phyloP scores from a whole-genome alignment of 2,888 invertebrate species.

The Argyresthia goedartella region DNA sequence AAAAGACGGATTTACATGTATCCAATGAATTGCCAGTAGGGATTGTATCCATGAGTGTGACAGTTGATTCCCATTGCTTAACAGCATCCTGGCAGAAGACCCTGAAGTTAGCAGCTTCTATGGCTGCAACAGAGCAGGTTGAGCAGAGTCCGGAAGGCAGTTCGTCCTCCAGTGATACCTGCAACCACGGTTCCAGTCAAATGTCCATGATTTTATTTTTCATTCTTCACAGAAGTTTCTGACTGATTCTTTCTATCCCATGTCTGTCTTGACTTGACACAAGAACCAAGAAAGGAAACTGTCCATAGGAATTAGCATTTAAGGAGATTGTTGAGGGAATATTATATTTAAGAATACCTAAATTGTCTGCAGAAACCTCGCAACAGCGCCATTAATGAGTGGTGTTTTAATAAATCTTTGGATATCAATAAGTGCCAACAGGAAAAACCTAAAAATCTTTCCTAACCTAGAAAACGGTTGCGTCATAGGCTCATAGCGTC shows the following conservation, averaged over 20 bases:
- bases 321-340: not conserved
- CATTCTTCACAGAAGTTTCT: not conserved
- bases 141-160: conserved; percentile 47
- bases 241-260: not conserved
- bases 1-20: conserved; percentile 18
- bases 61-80: conserved; percentile 30
- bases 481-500: not conserved
- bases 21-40: conserved; percentile 12
- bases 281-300: no score
- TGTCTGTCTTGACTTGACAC: no score
- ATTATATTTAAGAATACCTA: not conserved
- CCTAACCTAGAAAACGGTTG: not conserved
- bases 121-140: conserved; percentile 32
- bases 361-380: not conserved
- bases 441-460: no score
- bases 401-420: no score
- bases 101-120: conserved; percentile 41
- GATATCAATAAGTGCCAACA: no score
- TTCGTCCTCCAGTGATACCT: conserved; percentile 41
- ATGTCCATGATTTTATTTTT: conserved; percentile 29
- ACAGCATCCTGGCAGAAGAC: conserved; percentile 30
- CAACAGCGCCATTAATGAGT: no score
- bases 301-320: not conserved
- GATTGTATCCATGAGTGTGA: conserved; percentile 29
- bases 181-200: conserved; percentile 53